phyloP scores from a whole-genome alignment of 2,113 vertebrate species.

The Neolamprologus hecqui region DNA sequence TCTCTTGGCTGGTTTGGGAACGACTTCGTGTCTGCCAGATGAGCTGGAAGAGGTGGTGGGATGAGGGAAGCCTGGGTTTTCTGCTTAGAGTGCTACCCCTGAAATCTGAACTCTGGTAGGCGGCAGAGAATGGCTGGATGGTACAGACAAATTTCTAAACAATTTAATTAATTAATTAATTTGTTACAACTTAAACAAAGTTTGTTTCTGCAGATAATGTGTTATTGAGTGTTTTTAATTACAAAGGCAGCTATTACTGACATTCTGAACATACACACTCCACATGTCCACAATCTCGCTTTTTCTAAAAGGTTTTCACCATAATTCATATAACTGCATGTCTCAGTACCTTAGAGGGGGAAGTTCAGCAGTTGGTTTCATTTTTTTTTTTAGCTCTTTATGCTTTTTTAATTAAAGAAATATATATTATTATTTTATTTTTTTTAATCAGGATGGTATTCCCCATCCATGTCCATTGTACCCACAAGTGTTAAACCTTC shows the following conservation, averaged over 20 bases:
- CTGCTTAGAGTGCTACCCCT: not conserved
- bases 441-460: not conserved
- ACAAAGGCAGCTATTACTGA: constrained; percentile 68
- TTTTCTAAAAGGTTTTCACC: constrained; percentile 10
- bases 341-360: not conserved
- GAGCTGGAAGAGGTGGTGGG: not conserved
- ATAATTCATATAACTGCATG: constrained; percentile 4
- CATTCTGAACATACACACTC: constrained; percentile 43
- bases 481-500: constrained; percentile 22
- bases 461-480: constrained; percentile 19
- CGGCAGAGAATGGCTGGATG: not conserved
- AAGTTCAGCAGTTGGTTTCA: not conserved
- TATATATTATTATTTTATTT: not conserved
- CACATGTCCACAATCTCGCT: constrained; percentile 28
- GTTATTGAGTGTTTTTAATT: constrained; percentile 44
- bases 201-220: constrained; percentile 5
- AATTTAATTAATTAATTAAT: not conserved
- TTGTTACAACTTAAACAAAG: not conserved
- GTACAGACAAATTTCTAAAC: not conserved
- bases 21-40: not conserved
- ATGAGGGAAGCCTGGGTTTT: not conserved
- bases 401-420: not conserved
- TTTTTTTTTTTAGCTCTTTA: not conserved
- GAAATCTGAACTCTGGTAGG: not conserved
- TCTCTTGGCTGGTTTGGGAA: not conserved